Percentiles rank a stretch among this genome's conserved stretches.
phyloP scores from a whole-genome alignment of 1,140 invertebrate species.

The Camponotus pennsylvanicus region DNA sequence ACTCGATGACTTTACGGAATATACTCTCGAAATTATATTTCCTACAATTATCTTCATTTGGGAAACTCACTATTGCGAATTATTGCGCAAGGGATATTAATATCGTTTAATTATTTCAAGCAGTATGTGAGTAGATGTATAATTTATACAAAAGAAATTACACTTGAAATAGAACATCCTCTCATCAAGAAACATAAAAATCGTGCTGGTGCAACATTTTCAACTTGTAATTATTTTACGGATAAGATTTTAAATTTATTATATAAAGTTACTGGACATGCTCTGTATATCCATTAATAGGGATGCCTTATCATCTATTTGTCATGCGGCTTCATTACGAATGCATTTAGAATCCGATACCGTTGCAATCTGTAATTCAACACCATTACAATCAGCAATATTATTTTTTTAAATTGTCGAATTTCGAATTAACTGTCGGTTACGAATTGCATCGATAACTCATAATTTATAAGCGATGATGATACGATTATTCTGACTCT shows the following conservation, averaged over 20 bases:
- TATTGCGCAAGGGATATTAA: not conserved
- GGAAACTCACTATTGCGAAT: not conserved
- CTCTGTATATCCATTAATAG: not conserved
- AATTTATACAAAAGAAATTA: not conserved
- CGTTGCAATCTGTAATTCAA: slow-evolving; percentile 2
- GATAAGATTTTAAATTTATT: not conserved
- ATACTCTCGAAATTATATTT: not conserved
- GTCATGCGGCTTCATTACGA: not conserved
- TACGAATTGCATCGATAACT: not conserved
- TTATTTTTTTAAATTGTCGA: slow-evolving; percentile 27
- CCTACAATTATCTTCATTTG: not conserved
- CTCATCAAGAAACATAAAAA: not conserved
- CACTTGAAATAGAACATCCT: not conserved
- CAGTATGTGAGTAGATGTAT: not conserved
- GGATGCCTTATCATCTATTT: not conserved
- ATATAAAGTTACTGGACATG: not conserved
- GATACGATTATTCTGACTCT: not conserved
- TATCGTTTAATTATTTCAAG: not conserved
- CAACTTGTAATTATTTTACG: not conserved
- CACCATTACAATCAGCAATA: not conserved
- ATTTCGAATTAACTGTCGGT: not conserved
- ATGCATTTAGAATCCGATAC: not conserved
- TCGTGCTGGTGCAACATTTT: not conserved
- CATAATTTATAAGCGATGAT: not conserved
- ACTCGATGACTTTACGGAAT: not conserved